Conservation (phyloP, 2,113 vertebrate species). For the Oryzias javanicus region DNA sequence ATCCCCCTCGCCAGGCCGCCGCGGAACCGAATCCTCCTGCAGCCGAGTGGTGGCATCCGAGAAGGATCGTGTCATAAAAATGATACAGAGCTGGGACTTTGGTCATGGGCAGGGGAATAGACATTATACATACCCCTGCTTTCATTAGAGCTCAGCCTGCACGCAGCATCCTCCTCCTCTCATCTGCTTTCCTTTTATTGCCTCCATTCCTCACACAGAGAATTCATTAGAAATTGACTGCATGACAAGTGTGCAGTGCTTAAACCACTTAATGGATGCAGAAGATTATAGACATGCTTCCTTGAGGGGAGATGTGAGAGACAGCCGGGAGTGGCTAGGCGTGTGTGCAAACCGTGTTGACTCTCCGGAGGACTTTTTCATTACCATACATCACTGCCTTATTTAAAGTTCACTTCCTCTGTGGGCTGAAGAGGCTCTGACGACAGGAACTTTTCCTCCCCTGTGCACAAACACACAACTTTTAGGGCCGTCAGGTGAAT, state of each 20-base stretch:
- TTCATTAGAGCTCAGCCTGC: constrained; percentile 44
- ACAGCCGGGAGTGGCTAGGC: constrained; percentile 6
- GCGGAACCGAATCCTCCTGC: constrained; percentile 8
- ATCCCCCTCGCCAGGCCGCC: constrained; percentile 6
- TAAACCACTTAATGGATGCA: constrained; percentile 55
- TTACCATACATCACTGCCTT: constrained; percentile 34
- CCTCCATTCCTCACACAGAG: constrained; percentile 55
- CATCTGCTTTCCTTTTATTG: constrained; percentile 61
- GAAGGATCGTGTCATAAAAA: constrained; percentile 67
- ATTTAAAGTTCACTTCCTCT: constrained; percentile 28
- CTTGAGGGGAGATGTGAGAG: constrained; percentile 14
- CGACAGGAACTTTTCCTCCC: constrained; percentile 42
- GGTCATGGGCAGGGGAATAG: constrained; percentile 42
- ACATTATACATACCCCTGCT: constrained; percentile 48
- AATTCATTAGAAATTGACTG: constrained; percentile 63
- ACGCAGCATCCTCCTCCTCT: constrained; percentile 40
- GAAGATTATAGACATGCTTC: constrained; percentile 40
- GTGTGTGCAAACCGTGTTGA: constrained; percentile 23
- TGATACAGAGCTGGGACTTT: constrained; percentile 59
- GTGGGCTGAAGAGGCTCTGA: background rate
- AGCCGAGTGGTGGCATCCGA: constrained; percentile 28
- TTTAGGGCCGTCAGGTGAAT: constrained; percentile 29
- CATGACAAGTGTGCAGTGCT: constrained; percentile 56
- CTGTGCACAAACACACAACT: constrained; percentile 30
- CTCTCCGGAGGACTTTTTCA: constrained; percentile 15